Base-by-base conservation (phyloP, 1,140 invertebrate genomes). In the Nasonia vitripennis region DNA sequence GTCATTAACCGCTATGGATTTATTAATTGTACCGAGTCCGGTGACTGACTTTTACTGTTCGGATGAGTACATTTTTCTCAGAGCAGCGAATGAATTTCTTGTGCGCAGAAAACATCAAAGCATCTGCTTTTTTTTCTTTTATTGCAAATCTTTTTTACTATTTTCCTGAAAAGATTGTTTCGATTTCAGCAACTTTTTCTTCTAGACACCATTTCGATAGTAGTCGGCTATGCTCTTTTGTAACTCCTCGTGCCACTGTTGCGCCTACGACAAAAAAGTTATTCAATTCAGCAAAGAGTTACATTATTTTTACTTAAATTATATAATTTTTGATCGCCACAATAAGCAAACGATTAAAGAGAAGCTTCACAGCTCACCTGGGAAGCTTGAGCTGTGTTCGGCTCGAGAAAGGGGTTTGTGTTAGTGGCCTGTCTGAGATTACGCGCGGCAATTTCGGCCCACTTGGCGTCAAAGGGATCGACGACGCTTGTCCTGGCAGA, bases 401-500 rank as follows among this genome's bases (percentile, higher is more conserved):
- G 91, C 84, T 93, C 89, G 37, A 93, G 91, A 81, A 93, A 93
- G 0, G 93, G 92, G 86, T 93, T 93, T 5, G 93, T 93, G 73
- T 94, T 91, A n/a, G 93, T 92, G 81, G 92, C 90, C 89, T 92
- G 93, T 83, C 92, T 92, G 86, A 93, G 90, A 92, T 93, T 93
- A 83, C 92, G 91, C 6, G 93, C 91, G 0, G 93, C 92, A 7
- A 93, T 92, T 31, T 96, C 96, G 2, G 96, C 97, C 97, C 97
- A 98, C 89, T 97, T 97, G 9, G 97, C 97, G 91, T 98, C 97
- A 89, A 98, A 98, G 0, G 97, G 97, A 94, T 98, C 97, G 10
- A 92, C 89, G 0, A 91, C 86, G 17, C 92, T 91, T 84, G 89
- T 55, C 90, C 90, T 78, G 87, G 91, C 86, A 85, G 89, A 73